Percentiles rank a stretch among this genome's conserved stretches.
Evolutionary conservation across 2,797 vertebrate genomes (phyloP).

Genomic region (Gastrophryne carolinensis): DNA sequence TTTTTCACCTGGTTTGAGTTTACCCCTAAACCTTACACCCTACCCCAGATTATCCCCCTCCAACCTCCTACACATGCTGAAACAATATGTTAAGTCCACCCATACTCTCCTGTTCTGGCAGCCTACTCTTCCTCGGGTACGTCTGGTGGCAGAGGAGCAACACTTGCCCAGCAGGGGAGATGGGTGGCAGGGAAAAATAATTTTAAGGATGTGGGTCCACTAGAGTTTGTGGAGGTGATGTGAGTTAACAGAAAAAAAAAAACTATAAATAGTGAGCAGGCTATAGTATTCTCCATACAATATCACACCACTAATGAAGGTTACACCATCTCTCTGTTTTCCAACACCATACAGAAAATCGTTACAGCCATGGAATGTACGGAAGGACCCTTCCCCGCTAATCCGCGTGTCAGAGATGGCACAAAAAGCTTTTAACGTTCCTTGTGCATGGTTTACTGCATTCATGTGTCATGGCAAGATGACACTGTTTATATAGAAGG

Average conservation of each 20-base stretch:
- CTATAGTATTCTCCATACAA: background rate
- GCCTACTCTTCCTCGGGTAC: no score
- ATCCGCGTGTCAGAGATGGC: background rate
- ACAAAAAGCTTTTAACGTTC: constrained; percentile 3
- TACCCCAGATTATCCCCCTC: no score
- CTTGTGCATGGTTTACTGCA: background rate
- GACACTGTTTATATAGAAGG: constrained; percentile 1
- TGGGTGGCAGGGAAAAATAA: no score
- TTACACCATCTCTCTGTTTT: background rate
- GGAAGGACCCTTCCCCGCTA: background rate
- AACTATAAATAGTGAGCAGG: background rate
- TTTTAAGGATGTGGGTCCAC: no score
- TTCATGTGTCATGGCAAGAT: background rate
- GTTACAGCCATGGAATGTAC: background rate
- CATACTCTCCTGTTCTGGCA: no score
- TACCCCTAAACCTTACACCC: no score
- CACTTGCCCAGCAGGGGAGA: no score
- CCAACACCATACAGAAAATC: background rate
- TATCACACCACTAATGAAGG: background rate
- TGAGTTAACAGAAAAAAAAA: background rate
- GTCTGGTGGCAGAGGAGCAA: no score
- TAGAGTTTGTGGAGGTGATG: no score
- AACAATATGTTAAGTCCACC: no score
- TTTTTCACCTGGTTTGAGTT: no score
- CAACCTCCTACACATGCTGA: no score